phyloP scores from a whole-genome alignment of 2,797 vertebrate genomes.

The Sebastes baramenuke region DNA sequence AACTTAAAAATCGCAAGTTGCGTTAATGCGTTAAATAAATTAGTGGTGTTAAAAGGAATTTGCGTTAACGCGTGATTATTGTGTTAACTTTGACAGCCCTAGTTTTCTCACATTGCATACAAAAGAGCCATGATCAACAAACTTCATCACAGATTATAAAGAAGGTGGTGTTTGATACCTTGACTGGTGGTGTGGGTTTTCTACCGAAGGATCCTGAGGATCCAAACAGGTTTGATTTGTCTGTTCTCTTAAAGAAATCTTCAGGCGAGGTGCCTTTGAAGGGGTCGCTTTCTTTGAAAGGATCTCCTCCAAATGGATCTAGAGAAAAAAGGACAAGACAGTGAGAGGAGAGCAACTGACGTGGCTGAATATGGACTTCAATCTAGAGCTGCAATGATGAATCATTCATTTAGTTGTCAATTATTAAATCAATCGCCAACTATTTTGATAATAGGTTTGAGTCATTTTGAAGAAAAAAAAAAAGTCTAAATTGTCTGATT shows the following conservation, averaged over 20 bases:
- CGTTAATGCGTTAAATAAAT: too few species aligned
- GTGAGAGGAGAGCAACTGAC: neutral
- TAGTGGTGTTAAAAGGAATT: too few species aligned
- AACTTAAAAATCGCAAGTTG: too few species aligned
- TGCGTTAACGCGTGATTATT: too few species aligned
- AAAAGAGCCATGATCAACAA: neutral
- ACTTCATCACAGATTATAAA: neutral
- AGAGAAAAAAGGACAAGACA: slow-evolving; percentile 6
- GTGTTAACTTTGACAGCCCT: neutral
- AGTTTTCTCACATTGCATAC: neutral
- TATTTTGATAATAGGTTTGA: too few species aligned
- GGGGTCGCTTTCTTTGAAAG: slow-evolving; percentile 83
- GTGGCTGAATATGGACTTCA: neutral
- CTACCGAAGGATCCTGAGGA: slow-evolving; percentile 89
- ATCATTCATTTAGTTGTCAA: too few species aligned
- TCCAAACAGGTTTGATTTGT: slow-evolving; percentile 88
- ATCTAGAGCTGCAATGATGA: too few species aligned
- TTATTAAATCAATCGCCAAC: too few species aligned
- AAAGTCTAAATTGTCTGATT: too few species aligned
- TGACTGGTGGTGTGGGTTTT: slow-evolving; percentile 83
- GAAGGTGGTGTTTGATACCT: slow-evolving; percentile 78
- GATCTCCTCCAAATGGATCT: slow-evolving; percentile 90
- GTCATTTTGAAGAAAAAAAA: too few species aligned
- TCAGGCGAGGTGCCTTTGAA: slow-evolving; percentile 82
- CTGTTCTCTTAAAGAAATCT: slow-evolving; percentile 89